Conservation (phyloP, 2,797 vertebrate species). For the Acrossocheilus wenchowensis region DNA sequence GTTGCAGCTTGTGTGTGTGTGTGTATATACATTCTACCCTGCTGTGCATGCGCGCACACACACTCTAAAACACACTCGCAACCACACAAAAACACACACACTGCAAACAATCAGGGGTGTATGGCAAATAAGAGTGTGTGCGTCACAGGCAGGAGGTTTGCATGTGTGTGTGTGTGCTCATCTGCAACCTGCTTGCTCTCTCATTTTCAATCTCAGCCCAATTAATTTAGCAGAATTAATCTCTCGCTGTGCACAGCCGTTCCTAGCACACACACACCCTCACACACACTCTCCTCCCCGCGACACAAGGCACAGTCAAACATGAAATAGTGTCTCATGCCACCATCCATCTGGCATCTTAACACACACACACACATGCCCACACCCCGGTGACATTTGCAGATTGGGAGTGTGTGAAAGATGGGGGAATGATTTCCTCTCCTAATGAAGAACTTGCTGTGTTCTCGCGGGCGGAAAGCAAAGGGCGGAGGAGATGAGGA, state of each 20-base stretch:
- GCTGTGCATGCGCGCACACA: conserved; percentile 26
- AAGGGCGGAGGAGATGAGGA: conserved; percentile 52
- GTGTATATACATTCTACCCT: conserved; percentile 44
- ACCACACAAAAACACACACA: conserved; percentile 51
- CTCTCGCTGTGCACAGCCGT: conserved; percentile 72
- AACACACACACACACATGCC: conserved; percentile 55
- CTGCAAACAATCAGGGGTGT: conserved; percentile 60
- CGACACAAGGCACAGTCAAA: conserved; percentile 76
- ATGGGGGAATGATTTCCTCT: conserved; percentile 62
- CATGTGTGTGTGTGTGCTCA: conserved; percentile 62
- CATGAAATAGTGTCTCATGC: conserved; percentile 80
- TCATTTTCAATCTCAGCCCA: conserved; percentile 81
- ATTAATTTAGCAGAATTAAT: conserved; percentile 83
- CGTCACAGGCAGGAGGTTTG: conserved; percentile 47
- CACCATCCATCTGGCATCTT: conserved; percentile 79
- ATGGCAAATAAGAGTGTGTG: conserved; percentile 59
- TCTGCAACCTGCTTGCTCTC: conserved; percentile 73
- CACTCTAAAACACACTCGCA: conserved; percentile 38
- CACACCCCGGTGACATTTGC: conserved; percentile 61
- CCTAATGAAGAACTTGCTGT: conserved; percentile 64
- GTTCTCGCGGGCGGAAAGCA: conserved; percentile 57
- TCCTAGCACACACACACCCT: conserved; percentile 58
- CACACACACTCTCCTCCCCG: conserved; percentile 59
- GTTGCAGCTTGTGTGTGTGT: conserved; percentile 54
- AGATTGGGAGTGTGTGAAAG: conserved; percentile 57